Base-by-base conservation (phyloP, 2,797 vertebrate genomes). In the Mormyrus hasselquistii region DNA sequence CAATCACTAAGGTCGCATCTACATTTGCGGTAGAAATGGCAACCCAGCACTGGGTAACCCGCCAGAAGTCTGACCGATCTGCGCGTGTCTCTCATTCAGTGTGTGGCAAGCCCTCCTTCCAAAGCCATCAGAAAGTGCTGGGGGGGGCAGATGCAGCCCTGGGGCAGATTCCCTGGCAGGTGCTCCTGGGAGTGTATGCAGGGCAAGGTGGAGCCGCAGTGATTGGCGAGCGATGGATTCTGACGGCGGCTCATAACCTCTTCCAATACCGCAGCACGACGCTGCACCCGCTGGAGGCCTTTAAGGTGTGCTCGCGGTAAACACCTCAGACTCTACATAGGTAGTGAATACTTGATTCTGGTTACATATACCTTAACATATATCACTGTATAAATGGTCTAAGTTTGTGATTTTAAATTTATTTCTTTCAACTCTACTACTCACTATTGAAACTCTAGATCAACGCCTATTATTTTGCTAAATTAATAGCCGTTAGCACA, bases 161-260 rank as follows among this genome's bases (percentile, higher is more conserved):
- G 0, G 53, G 93, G 6, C 50, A 91, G 2, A 90, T 96, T 88
- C 95, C 95, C 1, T 96, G 96, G 95, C 95, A 96, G 84, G 94
- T 93, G 34, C 10, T 94, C 0, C 9, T 95, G 0, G 22, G 0
- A 0, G 0, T 52, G 38, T 0, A 0, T 0, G 12, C 57, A 1
- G 0, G 0, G 0, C 90, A 90, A 59, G 93, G 8, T 87, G 95
- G 94, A 16, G 96, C 94, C 0, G 92, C 93, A 22, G 91, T 96
- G 89, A 93, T 96, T 10, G 93, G 88, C 57, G 95, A 95, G 12
- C 90, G 49, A 1, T 96, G 96, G 96, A 25, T 96, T 29, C 52
- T 96, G 90, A 96, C 95, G 3, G 95, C 95, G 29, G 96, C 96
- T 90, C 93, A 95, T 86, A 89, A 91, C 5, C 7, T 95, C 2